phyloP scores from a whole-genome alignment of 2,113 vertebrate genomes.

The Felis chaus region DNA sequence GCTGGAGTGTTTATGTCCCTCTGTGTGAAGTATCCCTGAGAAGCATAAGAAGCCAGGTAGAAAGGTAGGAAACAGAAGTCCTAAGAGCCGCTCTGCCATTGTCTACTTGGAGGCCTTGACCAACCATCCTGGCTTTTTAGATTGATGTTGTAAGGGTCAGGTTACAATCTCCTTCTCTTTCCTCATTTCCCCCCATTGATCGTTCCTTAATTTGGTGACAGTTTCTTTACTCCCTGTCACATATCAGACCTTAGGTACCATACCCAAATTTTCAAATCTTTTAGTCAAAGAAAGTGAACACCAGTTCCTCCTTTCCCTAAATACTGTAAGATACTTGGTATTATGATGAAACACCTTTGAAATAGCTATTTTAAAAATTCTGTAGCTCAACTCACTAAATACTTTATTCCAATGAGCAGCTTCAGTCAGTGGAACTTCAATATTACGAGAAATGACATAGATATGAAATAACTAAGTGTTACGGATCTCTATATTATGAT shows the following conservation, averaged over 20 bases:
- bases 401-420: background rate
- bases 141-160: background rate
- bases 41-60: background rate
- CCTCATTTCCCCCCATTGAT: background rate
- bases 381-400: background rate
- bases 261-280: background rate
- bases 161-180: background rate
- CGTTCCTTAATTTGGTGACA: background rate
- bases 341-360: background rate
- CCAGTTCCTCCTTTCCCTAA: background rate
- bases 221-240: background rate
- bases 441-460: background rate
- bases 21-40: background rate
- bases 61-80: no score
- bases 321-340: background rate
- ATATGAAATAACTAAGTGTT: background rate
- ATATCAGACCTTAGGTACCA: background rate
- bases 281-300: background rate
- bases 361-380: background rate
- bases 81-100: background rate
- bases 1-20: background rate
- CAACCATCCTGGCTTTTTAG: background rate
- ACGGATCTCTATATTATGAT: background rate
- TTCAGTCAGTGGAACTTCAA: background rate
- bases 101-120: background rate